Base-by-base conservation (phyloP, 2,888 invertebrate species). In the Coronaproctus castanopsis region DNA sequence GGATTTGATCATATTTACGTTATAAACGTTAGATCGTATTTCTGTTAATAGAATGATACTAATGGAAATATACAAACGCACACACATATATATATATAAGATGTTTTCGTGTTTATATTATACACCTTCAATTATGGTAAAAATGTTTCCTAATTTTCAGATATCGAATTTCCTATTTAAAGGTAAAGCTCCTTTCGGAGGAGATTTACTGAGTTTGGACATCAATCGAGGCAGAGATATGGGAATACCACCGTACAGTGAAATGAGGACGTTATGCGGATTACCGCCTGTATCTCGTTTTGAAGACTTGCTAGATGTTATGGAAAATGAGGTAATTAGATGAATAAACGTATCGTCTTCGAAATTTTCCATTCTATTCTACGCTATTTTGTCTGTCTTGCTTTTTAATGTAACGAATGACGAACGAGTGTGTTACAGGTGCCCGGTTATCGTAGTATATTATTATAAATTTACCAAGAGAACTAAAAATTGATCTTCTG, bases 191-290 rank as follows among this genome's bases (percentile, higher is more conserved):
- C 59, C 59, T 1, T 50, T 62, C 48, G 91, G 91, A 65, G 82
- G 90, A 81, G 91, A 92, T 72, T 75, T 92, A 68, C 89, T 90
- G n/a, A 85, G 91, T 8, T 87, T 91, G 70, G 91, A 92, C 71
- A 88, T 92, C 85, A 89, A 90, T 72, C 78, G 92, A 69, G 91
- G 90, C 57, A 80, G 92, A 63, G 91, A 92, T 71, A 87, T 89
- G 67, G 92, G 91, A 62, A 75, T 91, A 61, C 91, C 91, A 48
- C 87, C 90, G 57, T 92, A 91, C 72, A 90, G 89, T 86, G 88
- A 89, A 71, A 90, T 85, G 75, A 74, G 90, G 65, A 87, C 88
- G 72, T 87, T 87, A 80, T 90, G 90, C 68, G 90, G 90, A 2
- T 76, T 90, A 23, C 83, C 87, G 18, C 81, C 80, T 50, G 85